These are phyloP conservation scores for Apodemia duryi DNA, from an alignment of 2,888 invertebrate genomes.

Conservation along the genomic window DNA sequence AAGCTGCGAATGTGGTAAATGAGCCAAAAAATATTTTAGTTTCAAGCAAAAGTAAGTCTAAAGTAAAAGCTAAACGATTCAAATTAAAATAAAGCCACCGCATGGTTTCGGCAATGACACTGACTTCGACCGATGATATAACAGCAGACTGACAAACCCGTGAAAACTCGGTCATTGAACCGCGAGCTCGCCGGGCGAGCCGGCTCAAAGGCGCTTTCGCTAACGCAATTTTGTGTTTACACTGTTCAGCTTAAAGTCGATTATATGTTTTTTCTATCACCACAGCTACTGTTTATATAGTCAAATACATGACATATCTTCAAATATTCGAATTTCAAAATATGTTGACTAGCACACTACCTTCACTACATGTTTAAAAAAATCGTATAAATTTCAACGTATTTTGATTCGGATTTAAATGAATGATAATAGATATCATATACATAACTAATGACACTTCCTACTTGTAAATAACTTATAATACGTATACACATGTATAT, in stretches of 20 bases:
- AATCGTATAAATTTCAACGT: neutral
- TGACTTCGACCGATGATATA: conserved; percentile 78
- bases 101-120: conserved; percentile 77
- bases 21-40: conserved; percentile 30
- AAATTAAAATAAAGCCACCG: conserved; percentile 52
- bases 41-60: conserved; percentile 52
- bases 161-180: conserved; percentile 80
- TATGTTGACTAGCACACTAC: conserved; percentile 37
- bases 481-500: too few species aligned
- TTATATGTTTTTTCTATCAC: conserved; percentile 40
- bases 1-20: conserved; percentile 30
- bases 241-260: conserved; percentile 51
- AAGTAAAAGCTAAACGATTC: conserved; percentile 48
- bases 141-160: conserved; percentile 78
- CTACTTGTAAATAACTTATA: too few species aligned
- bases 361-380: neutral
- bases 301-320: conserved; percentile 48
- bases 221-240: conserved; percentile 65
- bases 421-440: neutral
- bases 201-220: conserved; percentile 59
- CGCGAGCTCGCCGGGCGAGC: conserved; percentile 49
- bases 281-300: conserved; percentile 46
- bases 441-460: too few species aligned
- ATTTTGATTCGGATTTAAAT: neutral
- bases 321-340: conserved; percentile 30